These are phyloP conservation scores for Drosophila cognata DNA, from an alignment of 2,888 invertebrate species.

Conservation along the genomic window DNA sequence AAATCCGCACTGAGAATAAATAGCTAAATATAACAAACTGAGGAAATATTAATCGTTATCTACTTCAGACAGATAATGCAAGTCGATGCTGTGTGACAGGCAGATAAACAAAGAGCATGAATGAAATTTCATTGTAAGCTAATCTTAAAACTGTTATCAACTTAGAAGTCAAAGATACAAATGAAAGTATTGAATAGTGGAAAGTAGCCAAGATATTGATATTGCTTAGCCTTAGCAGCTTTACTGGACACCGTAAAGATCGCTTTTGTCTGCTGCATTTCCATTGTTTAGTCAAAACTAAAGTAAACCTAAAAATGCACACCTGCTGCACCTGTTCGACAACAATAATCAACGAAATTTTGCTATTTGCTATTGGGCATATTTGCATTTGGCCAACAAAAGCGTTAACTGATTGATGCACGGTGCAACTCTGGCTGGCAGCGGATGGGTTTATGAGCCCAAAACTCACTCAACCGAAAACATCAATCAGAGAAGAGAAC, in stretches of 20 bases:
- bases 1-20: neutral
- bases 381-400: conserved; percentile 27
- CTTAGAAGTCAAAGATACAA: neutral
- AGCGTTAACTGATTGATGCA: conserved; percentile 28
- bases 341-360: conserved; percentile 24
- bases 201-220: neutral
- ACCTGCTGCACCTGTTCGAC: conserved; percentile 48
- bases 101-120: neutral
- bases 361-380: conserved; percentile 26
- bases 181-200: neutral
- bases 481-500: conserved; percentile 44
- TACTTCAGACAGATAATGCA: neutral
- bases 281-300: conserved; percentile 4
- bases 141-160: conserved; percentile 1
- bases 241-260: neutral
- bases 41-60: neutral
- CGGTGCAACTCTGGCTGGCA: conserved; percentile 12
- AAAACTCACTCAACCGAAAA: conserved; percentile 49
- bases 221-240: neutral
- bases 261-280: conserved; percentile 13
- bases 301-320: conserved; percentile 24
- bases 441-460: conserved; percentile 23
- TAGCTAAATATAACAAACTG: conserved; percentile 1
- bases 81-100: neutral
- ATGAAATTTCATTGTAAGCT: neutral